Percentiles rank a stretch among this genome's conserved stretches.
Conservation (phyloP, 2,113 vertebrate species). For the Eulemur rufifrons region DNA sequence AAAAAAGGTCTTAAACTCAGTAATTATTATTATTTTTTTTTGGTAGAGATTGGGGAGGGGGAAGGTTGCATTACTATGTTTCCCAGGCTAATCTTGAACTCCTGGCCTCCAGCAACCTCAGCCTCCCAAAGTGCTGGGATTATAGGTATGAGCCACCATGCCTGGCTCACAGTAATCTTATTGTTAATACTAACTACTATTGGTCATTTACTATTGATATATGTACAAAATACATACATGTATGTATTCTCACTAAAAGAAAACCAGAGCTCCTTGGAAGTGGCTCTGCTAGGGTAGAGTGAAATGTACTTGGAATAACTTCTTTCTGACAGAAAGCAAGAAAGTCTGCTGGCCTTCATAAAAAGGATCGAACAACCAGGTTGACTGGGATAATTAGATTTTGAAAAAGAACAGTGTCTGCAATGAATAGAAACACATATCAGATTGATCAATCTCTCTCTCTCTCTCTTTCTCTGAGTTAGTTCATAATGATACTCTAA, state of each 20-base stretch:
- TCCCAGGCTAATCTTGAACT: too few relatives aligned
- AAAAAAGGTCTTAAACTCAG: too few relatives aligned
- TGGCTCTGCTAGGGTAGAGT: not conserved
- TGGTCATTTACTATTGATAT: not conserved
- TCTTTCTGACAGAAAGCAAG: not conserved
- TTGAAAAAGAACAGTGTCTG: not conserved
- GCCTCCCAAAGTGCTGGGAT: too few relatives aligned
- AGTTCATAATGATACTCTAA: not conserved
- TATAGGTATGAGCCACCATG: too few relatives aligned
- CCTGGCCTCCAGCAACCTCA: too few relatives aligned
- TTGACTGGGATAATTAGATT: not conserved
- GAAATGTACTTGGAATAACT: not conserved
- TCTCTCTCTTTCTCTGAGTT: not conserved
- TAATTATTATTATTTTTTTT: too few relatives aligned
- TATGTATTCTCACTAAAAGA: not conserved
- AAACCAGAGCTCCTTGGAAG: not conserved
- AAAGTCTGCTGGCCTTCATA: not conserved
- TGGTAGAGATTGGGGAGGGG: too few relatives aligned
- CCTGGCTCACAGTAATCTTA: not conserved
- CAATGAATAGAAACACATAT: not conserved
- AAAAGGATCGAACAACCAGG: not conserved
- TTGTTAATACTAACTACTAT: not conserved
- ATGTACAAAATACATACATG: not conserved
- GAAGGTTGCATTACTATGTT: too few relatives aligned
- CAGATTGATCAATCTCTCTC: too few relatives aligned